Base-by-base conservation (phyloP, 1,140 invertebrate genomes). In the Temnothorax longispinosus region DNA sequence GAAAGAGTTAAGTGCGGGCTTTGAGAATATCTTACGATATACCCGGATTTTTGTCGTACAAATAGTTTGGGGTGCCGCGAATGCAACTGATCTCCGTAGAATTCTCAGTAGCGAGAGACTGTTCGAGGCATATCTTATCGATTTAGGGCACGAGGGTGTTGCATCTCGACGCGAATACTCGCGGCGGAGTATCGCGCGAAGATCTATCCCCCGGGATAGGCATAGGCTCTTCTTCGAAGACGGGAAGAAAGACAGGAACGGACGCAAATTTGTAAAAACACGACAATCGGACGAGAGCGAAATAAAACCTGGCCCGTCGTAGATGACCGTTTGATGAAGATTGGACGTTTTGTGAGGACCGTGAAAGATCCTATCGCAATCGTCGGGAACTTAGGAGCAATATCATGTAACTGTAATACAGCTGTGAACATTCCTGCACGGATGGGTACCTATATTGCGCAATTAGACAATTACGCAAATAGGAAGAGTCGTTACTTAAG, bases 381-480 rank as follows among this genome's bases (percentile, higher is more conserved):
- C 62, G 56, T 89, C 77, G 85, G 76, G 60, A 85, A 80, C 41
- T 74, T 90, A 90, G 78, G 88, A 90, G 88, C 89, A 90, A 90
- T 90, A 90, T 58, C 74, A 75, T 85, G 67, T 90, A 90, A 87
- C 60, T 87, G 21, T 89, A 91, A 85, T 77, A 62, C 85, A 85
- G 84, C 87, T 92, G 85, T 88, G 90, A 89, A 91, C 92, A 92
- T 92, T 92, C 92, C 92, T 89, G 74, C 78, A 76, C 78, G 64
- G 56, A 41, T 50, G 13, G 52, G 58, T 71, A 58, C 52, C 69
- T 87, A 78, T 71, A 71, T 60, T 76, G 21, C 85, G 88, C 60
- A 69, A 69, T 69, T 69, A 69, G 75, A 27, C 65, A 82, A 82
- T 72, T 74, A 38, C 80, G 27, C 80, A 81, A 81, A 58, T 80